A percentile compares a stretch with the other conserved stretches of the same genome.
phyloP scores from a whole-genome alignment of 2,888 invertebrate species.

The Epinotia bilunana region DNA sequence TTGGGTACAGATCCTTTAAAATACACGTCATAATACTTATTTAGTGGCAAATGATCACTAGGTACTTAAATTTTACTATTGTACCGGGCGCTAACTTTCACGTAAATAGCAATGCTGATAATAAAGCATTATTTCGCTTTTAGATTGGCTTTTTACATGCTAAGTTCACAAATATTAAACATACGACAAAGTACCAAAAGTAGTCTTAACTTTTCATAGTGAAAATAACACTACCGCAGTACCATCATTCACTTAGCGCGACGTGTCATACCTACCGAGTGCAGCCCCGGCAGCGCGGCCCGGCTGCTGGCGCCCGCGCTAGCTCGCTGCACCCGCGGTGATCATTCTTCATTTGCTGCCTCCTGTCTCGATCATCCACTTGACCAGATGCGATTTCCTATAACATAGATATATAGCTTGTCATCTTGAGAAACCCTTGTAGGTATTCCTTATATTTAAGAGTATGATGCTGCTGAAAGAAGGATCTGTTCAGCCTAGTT shows the following conservation, averaged over 20 bases:
- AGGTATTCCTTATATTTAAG: not conserved
- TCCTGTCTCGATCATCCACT: conserved; percentile 64
- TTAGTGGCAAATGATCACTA: no score
- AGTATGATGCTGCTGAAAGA: no score
- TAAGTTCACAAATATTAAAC: not conserved
- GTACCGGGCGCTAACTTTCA: not conserved
- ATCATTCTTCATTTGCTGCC: conserved; percentile 82
- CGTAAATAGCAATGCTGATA: not conserved
- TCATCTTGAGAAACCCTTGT: not conserved
- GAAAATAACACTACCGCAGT: conserved; percentile 35
- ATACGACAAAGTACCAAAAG: not conserved
- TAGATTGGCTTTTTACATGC: no score
- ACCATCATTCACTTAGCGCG: conserved; percentile 80
- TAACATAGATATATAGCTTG: not conserved
- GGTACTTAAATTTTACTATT: no score
- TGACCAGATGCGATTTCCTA: conserved; percentile 55
- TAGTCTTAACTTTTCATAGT: conserved; percentile 23
- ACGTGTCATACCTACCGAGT: conserved; percentile 65
- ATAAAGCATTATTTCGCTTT: no score
- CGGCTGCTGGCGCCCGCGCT: conserved; percentile 44
- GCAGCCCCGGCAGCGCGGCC: conserved; percentile 52
- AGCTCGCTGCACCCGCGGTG: conserved; percentile 64
- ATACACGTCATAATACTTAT: no score
- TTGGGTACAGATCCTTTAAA: no score
- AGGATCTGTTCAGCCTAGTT: no score